Base-by-base conservation (phyloP, 2,113 vertebrate genomes). In the Oncorhynchus tshawytscha region DNA sequence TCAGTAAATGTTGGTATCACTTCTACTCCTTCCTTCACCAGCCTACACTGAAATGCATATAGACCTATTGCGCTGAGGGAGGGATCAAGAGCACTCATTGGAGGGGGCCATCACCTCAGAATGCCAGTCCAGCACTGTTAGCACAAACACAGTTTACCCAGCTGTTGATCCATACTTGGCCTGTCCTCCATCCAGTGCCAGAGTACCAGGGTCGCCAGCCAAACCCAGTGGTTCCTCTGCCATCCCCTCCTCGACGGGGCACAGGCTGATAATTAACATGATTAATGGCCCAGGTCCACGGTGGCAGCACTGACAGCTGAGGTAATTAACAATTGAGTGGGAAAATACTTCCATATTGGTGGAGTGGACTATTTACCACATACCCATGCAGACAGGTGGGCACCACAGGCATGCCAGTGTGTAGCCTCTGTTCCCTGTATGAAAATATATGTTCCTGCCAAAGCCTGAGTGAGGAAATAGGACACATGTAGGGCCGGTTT, bases 291-390 rank as follows among this genome's bases (percentile, higher is more conserved):
- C 74, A 3, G 71, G 70, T 81, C 81, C 72, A 80, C 68, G 68
- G 81, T 86, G 85, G 73, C 31, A 73, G 70, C 70, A 67, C 78
- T 87, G 85, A 71, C 39, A 73, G 70, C 74, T 73, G 70, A 70
- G 81, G 82, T 89, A 90, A 87, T 92, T 90, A 90, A 86, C 62
- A 83, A 85, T 85, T 78, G 82, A 68, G 64, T 71, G n/a, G 81
- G 57, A 60, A 71, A 45, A 86, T 82, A 86, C 70, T 66, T 67
- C 71, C 67, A 78, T 77, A 20, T 45, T 45, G 13, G 54, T 57
- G 54, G 54, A 20, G 54, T 7, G 54, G 16, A 49, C 22, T 62
- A 60, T 62, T 78, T 48, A 34, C 70, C 22, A 45, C 48, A 67
- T 67, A 78, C 45, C 34, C 76, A 72, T 48, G 54, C 70, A 57